A percentile compares a stretch with the other conserved stretches of the same genome.
Conservation (phyloP, 2,888 invertebrate genomes). For the Gastrophysa polygoni region DNA sequence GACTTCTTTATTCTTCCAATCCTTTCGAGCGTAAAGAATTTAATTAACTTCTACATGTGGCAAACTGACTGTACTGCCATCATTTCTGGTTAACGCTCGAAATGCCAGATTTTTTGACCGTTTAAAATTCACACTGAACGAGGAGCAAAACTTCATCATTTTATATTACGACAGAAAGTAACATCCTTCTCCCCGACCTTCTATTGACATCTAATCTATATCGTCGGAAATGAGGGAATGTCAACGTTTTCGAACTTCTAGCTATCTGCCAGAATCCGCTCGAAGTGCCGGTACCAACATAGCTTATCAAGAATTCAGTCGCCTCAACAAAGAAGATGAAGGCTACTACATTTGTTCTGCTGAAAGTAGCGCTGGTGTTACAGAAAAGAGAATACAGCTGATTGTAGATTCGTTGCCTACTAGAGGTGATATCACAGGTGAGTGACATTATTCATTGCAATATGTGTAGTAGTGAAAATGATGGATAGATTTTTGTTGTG, state of each 20-base stretch:
- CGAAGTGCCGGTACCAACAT: constrained; percentile 46
- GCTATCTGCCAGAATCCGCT: background rate
- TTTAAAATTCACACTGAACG: too few relatives aligned
- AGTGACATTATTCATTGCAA: background rate
- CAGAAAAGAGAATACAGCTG: constrained; percentile 68
- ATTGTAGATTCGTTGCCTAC: constrained; percentile 58
- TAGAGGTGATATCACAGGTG: constrained; percentile 53
- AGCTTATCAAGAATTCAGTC: constrained; percentile 61
- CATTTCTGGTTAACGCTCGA: too few relatives aligned
- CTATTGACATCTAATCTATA: background rate
- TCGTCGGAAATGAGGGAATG: background rate
- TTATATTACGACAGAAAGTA: too few relatives aligned
- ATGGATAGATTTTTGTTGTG: too few relatives aligned
- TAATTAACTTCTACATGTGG: too few relatives aligned
- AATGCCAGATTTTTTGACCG: too few relatives aligned
- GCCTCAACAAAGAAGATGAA: constrained; percentile 65
- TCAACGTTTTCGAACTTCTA: background rate
- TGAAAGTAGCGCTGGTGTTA: constrained; percentile 67
- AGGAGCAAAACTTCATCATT: too few relatives aligned
- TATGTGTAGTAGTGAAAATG: too few relatives aligned
- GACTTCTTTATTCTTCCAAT: too few relatives aligned
- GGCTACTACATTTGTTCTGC: constrained; percentile 78
- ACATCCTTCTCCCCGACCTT: too few relatives aligned
- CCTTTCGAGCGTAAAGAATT: too few relatives aligned
- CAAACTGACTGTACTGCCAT: too few relatives aligned